Evolutionary conservation across 2,888 invertebrate genomes (phyloP), one percentile per base, ranked within the genome.

Genomic region (Xestia sexstrigata): DNA sequence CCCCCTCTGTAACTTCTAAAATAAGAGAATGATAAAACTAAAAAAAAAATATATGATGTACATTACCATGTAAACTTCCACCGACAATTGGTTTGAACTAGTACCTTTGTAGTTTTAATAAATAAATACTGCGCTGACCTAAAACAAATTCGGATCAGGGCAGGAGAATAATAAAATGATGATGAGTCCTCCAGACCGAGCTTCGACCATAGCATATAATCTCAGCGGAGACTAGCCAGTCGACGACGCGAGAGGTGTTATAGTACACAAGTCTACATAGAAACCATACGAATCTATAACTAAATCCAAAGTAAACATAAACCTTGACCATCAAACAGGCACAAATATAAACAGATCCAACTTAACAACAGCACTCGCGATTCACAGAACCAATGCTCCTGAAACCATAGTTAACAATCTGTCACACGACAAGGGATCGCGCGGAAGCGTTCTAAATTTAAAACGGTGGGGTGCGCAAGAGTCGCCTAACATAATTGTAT

Each of bases 371-470:
- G 23, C 67, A 74, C 49, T 73, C 35, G 42, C 42, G 26, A 71
- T 70, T 55, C 70, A 77, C 68, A 82, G 70, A 76, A 78, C 35
- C 45, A 74, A 66, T 68, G 63, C 81, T 90, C 90, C 89, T 91
- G 87, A 89, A 89, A 86, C 71, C 77, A 86, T 85, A 87, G 82
- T 87, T 84, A 81, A 85, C 82, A 86, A 84, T 87, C 81, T 89
- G 88, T 85, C 88, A 88, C 79, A 82, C 82, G 85, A 82, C 79
- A 86, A 86, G 84, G 86, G 86, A 86, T 90, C 88, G 90, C 89
- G 79, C 90, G 93, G 93, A 92, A 92, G 87, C 88, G 86, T 89
- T 93, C 93, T 93, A 94, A 89, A 91, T 93, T 92, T 92, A 90
- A 82, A 86, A 84, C 30, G 65, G 80, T 83, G 86, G 92, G 91